Evolutionary conservation across 2,113 vertebrate species (phyloP), one percentile per base, ranked within the genome.

Genomic region (Rostratula benghalensis): DNA sequence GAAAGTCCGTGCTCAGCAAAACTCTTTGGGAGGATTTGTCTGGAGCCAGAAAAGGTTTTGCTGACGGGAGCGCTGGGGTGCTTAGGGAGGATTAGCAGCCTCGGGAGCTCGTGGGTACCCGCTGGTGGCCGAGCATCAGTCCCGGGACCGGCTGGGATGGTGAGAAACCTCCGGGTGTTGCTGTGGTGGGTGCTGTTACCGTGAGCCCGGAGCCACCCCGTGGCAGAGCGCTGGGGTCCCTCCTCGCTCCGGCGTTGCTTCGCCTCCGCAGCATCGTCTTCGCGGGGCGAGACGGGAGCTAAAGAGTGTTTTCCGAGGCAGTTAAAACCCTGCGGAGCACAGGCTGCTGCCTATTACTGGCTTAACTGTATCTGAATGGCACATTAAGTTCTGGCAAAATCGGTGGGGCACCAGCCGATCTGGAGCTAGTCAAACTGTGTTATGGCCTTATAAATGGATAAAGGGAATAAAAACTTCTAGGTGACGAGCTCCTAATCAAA

Each of bases 371-470:
- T 94, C 86, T 94, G 95, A 97, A 97, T 88, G 94, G 96, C 96
- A 97, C 97, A 95, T 97, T 91, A 97, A 95, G 86, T 95, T 96
- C 96, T 95, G 96, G 94, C 91, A 93, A 63, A 95, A 87, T 93
- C 92, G 25, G 89, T 96, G 96, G 97, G 97, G 87, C 95, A 95
- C 81, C 54, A 48, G 91, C 82, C 89, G 83, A 90, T 95, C 90
- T 65, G 87, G 88, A 92, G 95, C 86, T 65, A 87, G 83, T 97
- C 97, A 96, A 94, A 97, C 97, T 96, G 97, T 41, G 96, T 97
- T 96, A 97, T 82, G 93, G 97, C 94, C 97, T 97, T 97, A 95
- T 95, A 97, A 97, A 97, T 95, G 97, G 96, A 97, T 97, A 89
- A 97, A 95, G 78, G 93, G 96, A 97, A 97, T 97, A 95, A 94